Base-by-base conservation (phyloP, 2,797 vertebrate genomes). In the Coregonus suidteri region DNA sequence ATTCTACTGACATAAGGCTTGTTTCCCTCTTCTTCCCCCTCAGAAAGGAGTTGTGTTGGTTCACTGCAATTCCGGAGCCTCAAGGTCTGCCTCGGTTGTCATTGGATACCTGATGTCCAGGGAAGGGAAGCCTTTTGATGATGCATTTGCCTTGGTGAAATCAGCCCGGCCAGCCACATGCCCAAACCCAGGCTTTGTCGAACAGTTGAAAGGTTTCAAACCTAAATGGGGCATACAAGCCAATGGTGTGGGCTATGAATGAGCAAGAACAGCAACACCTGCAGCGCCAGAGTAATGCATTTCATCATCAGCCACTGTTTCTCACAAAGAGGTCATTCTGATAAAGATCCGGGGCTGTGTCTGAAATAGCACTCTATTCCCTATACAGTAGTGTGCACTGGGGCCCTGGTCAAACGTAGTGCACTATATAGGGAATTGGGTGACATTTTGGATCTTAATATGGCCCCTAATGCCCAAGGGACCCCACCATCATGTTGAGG, bases 11-110 rank as follows among this genome's bases (percentile, higher is more conserved):
- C 1, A 59, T 59, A 59, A 64, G 11, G 18, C 6, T 9, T 14
- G 1, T 18, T 1, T 71, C n/a, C 4, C 25, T 18, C 56, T 73
- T 18, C 6, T 54, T 37, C 67, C 18, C 54, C 59, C 15, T 67
- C 85, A 99, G 98, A 95, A 93, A 83, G 96, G 97, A 0, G 94
- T 96, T 65, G 95, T 98, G 11, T 88, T 99, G 80, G 96, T 98
- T 78, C 98, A 99, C 89, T 98, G 97, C 69, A 99, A 99, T 13
- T 92, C 96, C 6, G 97, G 97, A 51, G 95, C 97, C 76, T 99
- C 97, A 31, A 95, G 97, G 16, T 96, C 96, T 0, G 96, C 96
- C 0, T 93, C 97, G 0, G 86, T 99, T 64, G 88, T 97, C 82
- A 95, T 95, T 31, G 97, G 97, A 74, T 99, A 97, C 91, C 90